Evolutionary conservation across 2,888 invertebrate species (phyloP).

Genomic region (Cyrtodaria siliqua): DNA sequence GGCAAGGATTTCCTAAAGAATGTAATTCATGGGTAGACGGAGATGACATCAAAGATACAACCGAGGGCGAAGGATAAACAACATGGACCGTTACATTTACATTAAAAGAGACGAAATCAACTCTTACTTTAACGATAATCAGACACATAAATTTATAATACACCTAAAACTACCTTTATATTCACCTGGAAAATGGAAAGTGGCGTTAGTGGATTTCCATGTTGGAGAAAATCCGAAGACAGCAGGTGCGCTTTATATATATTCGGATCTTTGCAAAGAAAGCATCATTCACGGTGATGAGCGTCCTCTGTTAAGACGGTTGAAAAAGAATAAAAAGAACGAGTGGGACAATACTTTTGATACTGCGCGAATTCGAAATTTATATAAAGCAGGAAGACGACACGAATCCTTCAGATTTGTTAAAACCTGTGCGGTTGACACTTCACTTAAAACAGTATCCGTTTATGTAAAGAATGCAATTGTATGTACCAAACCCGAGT

Average conservation of each 20-base stretch:
- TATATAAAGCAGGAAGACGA: constrained; percentile 6
- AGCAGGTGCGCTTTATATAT: constrained; percentile 28
- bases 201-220: constrained; percentile 37
- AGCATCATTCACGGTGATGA: constrained; percentile 48
- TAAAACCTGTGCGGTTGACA: background rate
- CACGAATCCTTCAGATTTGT: background rate
- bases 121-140: constrained; percentile 20
- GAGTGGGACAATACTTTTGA: constrained; percentile 32
- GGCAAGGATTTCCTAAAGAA: background rate
- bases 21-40: background rate
- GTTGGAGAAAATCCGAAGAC: constrained; percentile 17
- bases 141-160: constrained; percentile 25
- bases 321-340: constrained; percentile 14
- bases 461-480: constrained; percentile 19
- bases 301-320: constrained; percentile 38
- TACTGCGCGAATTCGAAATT: constrained; percentile 1
- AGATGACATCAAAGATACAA: background rate
- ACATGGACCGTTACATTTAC: constrained; percentile 24
- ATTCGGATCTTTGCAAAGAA: constrained; percentile 37
- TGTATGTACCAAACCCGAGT: constrained; percentile 53
- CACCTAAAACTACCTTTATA: constrained; percentile 29
- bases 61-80: background rate
- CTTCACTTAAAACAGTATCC: constrained; percentile 1
- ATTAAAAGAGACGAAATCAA: constrained; percentile 33
- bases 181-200: constrained; percentile 25